A percentile compares a stretch with the other conserved stretches of the same genome.
phyloP scores from a whole-genome alignment of 2,888 invertebrate species.

The Druceiella hillmani region DNA sequence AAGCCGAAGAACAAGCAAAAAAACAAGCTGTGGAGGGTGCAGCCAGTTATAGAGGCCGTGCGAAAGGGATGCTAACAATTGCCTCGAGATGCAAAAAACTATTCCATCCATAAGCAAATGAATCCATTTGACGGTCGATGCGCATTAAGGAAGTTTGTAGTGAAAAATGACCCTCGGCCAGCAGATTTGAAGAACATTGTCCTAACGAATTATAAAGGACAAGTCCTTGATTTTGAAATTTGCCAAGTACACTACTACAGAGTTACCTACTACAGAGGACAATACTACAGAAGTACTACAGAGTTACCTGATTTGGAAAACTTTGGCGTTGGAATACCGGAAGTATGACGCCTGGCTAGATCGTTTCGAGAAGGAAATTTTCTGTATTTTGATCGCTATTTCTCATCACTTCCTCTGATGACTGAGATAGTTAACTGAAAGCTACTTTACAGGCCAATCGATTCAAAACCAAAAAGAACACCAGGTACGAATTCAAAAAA shows the following conservation, averaged over 20 bases:
- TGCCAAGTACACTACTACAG: background rate
- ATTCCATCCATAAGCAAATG: conserved; percentile 27
- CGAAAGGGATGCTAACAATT: conserved; percentile 23
- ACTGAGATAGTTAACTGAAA: conserved; percentile 18
- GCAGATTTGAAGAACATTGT: too few relatives aligned
- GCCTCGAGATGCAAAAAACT: conserved; percentile 20
- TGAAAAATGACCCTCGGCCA: too few relatives aligned
- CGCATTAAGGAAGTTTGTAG: too few relatives aligned
- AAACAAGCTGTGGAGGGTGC: conserved; percentile 23
- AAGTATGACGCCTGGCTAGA: conserved; percentile 21
- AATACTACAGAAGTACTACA: conserved; percentile 4
- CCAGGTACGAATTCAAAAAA: conserved; percentile 20
- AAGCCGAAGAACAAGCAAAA: conserved; percentile 13
- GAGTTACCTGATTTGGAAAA: conserved; percentile 10
- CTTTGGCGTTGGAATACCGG: conserved; percentile 20
- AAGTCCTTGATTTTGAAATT: conserved; percentile 25
- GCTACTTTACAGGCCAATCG: conserved; percentile 17
- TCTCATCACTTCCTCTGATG: conserved; percentile 20
- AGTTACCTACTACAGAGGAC: background rate
- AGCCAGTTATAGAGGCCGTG: conserved; percentile 27
- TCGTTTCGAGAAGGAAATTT: too few relatives aligned
- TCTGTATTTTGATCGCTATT: conserved; percentile 23
- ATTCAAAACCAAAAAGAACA: conserved; percentile 19
- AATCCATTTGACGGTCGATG: too few relatives aligned
- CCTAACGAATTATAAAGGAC: conserved; percentile 19